These are phyloP conservation scores for Cyphomyrus discorhynchus DNA, from an alignment of 2,113 vertebrate genomes.

Conservation along the genomic window DNA sequence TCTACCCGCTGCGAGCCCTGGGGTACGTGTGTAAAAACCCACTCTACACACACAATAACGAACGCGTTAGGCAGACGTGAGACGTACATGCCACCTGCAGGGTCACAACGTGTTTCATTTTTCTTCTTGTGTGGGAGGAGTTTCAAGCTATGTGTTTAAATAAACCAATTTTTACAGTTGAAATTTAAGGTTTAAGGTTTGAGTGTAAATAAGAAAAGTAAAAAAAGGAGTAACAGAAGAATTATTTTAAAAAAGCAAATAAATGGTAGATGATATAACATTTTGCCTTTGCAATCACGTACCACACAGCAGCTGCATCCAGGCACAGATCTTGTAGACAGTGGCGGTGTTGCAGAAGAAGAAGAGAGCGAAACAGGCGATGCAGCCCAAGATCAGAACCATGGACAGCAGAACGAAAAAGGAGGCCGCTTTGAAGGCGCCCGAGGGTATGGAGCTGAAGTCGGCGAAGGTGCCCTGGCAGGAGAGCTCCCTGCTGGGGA, in stretches of 20 bases:
- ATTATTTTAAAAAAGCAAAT: not conserved
- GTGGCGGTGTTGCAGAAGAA: conserved; percentile 98
- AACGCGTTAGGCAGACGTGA: not conserved
- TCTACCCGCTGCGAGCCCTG: not conserved
- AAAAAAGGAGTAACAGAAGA: not conserved
- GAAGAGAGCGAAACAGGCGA: conserved; percentile 91
- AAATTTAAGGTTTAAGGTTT: not conserved
- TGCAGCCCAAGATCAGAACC: conserved; percentile 93
- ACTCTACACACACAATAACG: not conserved
- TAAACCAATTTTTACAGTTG: not conserved
- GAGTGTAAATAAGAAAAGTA: not conserved
- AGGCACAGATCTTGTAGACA: conserved; percentile 97
- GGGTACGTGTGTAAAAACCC: not conserved
- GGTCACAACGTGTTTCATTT: not conserved
- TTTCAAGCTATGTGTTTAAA: not conserved
- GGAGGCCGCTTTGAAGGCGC: conserved; percentile 87
- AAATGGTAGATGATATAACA: not conserved
- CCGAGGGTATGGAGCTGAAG: conserved; percentile 89
- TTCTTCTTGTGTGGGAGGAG: not conserved
- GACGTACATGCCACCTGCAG: not conserved
- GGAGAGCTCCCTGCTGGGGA: conserved; percentile 78
- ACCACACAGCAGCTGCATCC: conserved; percentile 98
- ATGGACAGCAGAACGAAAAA: conserved; percentile 95
- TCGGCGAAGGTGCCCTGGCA: conserved; percentile 90
- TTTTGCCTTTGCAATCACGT: conserved; percentile 26